Conservation (phyloP, 2,797 vertebrate species). For the Salmo trutta region DNA sequence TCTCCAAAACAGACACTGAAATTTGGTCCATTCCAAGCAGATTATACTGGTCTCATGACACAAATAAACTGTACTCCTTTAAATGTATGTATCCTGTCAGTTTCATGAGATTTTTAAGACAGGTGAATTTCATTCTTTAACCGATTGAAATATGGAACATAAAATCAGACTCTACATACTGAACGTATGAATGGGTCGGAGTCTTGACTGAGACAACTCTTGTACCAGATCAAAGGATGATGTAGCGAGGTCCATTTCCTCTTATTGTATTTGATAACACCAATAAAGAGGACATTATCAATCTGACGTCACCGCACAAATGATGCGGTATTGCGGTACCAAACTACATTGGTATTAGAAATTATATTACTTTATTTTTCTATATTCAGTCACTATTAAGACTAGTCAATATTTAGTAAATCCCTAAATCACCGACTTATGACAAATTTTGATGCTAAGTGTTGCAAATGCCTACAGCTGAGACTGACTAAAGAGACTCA, state of each 20-base stretch:
- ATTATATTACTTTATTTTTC: background rate
- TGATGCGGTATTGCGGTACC: background rate
- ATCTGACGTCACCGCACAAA: background rate
- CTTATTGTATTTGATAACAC: background rate
- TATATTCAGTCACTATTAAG: background rate
- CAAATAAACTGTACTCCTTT: background rate
- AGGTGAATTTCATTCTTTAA: background rate
- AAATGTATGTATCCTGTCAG: background rate
- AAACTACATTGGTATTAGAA: background rate
- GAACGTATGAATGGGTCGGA: background rate
- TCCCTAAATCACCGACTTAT: conserved; percentile 21
- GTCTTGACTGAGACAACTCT: background rate
- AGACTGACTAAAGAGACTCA: conserved; percentile 60
- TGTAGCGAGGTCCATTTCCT: background rate
- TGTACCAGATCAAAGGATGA: background rate
- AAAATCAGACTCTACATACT: background rate
- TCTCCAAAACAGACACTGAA: background rate
- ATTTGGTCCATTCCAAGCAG: background rate
- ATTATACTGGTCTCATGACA: background rate
- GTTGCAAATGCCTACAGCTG: conserved; percentile 63
- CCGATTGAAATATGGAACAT: background rate
- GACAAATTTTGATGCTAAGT: conserved; percentile 57
- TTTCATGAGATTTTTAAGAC: background rate
- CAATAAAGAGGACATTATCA: background rate
- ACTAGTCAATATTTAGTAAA: background rate